Base-by-base conservation (phyloP, 92 coral and sea anemone genomes). In the Epizoanthus illoricatus region DNA sequence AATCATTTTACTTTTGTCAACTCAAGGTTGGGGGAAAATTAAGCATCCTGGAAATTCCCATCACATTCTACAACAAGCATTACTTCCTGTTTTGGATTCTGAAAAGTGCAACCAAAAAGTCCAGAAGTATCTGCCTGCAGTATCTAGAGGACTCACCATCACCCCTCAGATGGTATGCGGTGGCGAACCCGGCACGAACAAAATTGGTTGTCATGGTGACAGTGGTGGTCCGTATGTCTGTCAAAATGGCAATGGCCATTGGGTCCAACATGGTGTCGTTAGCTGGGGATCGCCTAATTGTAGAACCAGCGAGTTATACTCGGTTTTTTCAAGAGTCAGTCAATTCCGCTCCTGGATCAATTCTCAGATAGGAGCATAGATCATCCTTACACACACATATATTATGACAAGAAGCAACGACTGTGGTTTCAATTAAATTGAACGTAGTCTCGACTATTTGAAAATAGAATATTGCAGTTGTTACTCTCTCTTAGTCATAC, bases 161-260 rank as follows among this genome's bases (percentile, higher is more conserved):
- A 62, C 71, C 9, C 81, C 81, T 7, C 81, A 76, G 71, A 76
- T 76, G 81, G 65, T 76, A 39, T 76, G 81, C 5, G 81, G 71
- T n/a, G 71, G 70, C 15, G 70, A 61, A 4, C 42, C 81, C 11
- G 81, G 81, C 42, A 41, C 58, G 2, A 62, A 42, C 69, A 76
- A 11, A 20, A 76, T 76, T 42, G 81, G 60, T 76, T 62, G 71
- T 40, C 81, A 62, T 76, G 81, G 81, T n/a, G 81, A 62, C 39
- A 76, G 81, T 11, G 81, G 81, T 16, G 81, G 81, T 3, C 81
- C 81, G 20, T 76, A 76, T 61, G 81, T 76, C 7, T 76, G 81
- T 18, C 57, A 76, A 47, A 16, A 11, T 17, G 19, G 41, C 70
- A 62, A 20, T 62, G 81, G 81, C 15, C 70, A 68, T 5, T 76